Percentiles rank a stretch among this genome's conserved stretches.
phyloP scores from a whole-genome alignment of 2,797 vertebrate species.

The Zalophus californianus region DNA sequence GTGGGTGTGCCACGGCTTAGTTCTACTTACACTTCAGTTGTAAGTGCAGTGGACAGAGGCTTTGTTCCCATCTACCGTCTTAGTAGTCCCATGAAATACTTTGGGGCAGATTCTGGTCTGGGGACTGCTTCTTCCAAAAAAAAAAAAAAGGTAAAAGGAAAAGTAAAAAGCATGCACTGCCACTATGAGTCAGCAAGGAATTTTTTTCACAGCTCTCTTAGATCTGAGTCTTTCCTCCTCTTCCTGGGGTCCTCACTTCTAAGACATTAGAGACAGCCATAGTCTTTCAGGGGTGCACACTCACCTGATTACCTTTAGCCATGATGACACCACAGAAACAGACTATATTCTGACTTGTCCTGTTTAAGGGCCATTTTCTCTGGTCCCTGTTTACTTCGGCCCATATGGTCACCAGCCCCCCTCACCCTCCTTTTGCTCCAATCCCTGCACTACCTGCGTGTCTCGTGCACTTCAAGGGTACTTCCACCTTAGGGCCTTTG shows the following conservation, averaged over 20 bases:
- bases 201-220: not conserved
- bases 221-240: not conserved
- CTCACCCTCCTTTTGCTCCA: not conserved
- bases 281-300: not conserved
- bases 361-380: not conserved
- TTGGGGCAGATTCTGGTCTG: not conserved
- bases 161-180: not conserved
- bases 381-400: not conserved
- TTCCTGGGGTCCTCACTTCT: not conserved
- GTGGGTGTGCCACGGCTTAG: not conserved
- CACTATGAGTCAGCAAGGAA: not conserved
- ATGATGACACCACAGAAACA: not conserved
- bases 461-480: not conserved
- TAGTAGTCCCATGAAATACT: not conserved
- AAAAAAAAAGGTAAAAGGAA: not conserved
- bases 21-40: not conserved
- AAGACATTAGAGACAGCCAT: not conserved
- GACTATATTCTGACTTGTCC: not conserved
- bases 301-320: not conserved
- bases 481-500: not conserved
- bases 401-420: not conserved
- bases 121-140: not conserved
- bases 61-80: not conserved
- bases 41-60: not conserved
- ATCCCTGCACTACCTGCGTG: fast-evolving